phyloP scores from a whole-genome alignment of 2,797 vertebrate genomes.

The Trematocara caparti region DNA sequence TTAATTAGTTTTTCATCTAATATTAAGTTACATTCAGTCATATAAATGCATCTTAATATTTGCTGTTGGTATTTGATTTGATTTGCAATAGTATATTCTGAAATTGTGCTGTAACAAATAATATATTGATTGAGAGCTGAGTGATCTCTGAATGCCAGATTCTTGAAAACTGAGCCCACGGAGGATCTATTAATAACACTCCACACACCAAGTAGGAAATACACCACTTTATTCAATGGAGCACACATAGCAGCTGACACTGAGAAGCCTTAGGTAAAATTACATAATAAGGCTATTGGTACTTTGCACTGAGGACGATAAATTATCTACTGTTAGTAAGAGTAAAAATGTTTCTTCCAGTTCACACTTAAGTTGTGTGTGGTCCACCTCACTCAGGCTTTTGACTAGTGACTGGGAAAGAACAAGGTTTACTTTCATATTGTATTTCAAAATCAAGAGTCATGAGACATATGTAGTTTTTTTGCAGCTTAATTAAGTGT shows the following conservation, averaged over 20 bases:
- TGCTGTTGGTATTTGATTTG: background rate
- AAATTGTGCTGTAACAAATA: conserved; percentile 14
- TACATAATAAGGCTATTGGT: conserved; percentile 38
- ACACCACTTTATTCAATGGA: conserved; percentile 23
- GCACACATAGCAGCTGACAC: conserved; percentile 48
- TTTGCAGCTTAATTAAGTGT: background rate
- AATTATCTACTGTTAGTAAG: conserved; percentile 10
- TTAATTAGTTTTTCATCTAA: background rate
- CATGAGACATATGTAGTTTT: background rate
- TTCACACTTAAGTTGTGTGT: background rate
- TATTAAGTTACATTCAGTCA: background rate
- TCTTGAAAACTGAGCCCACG: conserved; percentile 68
- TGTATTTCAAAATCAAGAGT: background rate
- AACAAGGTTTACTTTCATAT: background rate
- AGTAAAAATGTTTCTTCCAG: background rate
- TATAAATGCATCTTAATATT: background rate
- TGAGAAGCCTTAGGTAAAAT: conserved; percentile 19
- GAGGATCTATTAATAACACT: conserved; percentile 75
- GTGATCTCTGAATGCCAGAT: conserved; percentile 62
- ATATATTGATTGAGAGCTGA: conserved; percentile 29
- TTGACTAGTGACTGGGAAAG: background rate
- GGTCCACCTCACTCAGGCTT: background rate
- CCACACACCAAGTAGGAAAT: conserved; percentile 58
- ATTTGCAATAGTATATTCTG: background rate
- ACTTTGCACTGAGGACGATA: conserved; percentile 5